A percentile compares a stretch with the other conserved stretches of the same genome.
These are phyloP conservation scores for Thamnophis elegans DNA, from an alignment of 2,797 vertebrate species.

Conservation along the genomic window DNA sequence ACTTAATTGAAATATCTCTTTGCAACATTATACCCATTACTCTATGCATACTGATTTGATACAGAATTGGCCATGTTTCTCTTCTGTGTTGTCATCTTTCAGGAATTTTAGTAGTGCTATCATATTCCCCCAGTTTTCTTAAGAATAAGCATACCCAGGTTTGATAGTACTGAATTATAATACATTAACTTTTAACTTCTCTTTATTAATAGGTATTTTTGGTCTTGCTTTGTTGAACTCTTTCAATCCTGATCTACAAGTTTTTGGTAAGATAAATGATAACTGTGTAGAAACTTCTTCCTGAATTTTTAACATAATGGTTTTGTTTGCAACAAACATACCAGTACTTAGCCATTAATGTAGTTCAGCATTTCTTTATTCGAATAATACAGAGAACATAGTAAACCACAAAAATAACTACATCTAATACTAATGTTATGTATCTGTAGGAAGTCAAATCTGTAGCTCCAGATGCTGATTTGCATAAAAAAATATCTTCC, in stretches of 20 bases:
- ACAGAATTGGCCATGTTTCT: background rate
- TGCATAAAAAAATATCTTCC: background rate
- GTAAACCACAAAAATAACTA: background rate
- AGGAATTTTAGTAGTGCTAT: background rate
- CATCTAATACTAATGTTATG: background rate
- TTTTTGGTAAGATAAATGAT: constrained; percentile 85
- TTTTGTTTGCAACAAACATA: background rate
- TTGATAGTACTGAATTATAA: background rate
- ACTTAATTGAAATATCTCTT: background rate
- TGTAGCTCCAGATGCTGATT: background rate
- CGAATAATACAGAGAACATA: background rate
- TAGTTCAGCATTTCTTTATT: background rate
- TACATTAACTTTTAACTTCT: constrained; percentile 5
- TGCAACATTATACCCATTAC: background rate
- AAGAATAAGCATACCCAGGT: background rate
- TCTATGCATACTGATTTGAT: background rate
- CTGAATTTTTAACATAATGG: background rate
- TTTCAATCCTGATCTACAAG: constrained; percentile 91
- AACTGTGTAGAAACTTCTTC: background rate
- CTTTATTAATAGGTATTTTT: constrained; percentile 88
- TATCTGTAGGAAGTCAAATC: background rate
- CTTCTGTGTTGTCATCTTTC: background rate
- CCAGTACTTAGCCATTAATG: background rate
- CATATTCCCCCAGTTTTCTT: background rate
- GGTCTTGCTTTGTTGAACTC: constrained; percentile 97